phyloP scores from a whole-genome alignment of 2,888 invertebrate species.

The Leucoma salicis region DNA sequence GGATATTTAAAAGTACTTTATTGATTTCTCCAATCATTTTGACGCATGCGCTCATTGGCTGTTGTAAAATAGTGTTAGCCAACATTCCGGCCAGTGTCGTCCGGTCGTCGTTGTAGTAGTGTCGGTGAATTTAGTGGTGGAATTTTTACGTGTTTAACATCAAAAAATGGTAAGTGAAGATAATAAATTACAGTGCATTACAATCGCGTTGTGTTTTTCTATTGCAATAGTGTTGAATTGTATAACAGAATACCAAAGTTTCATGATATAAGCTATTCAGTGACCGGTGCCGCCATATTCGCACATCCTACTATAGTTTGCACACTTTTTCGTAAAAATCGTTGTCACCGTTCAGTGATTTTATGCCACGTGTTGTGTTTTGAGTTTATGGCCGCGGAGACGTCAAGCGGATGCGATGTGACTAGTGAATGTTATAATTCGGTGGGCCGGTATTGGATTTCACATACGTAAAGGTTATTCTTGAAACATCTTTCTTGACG shows the following conservation, averaged over 20 bases:
- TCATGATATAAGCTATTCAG: conserved; percentile 52
- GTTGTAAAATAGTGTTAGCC: conserved; percentile 63
- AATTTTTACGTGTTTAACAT: conserved; percentile 80
- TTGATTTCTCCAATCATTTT: conserved; percentile 59
- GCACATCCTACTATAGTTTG: conserved; percentile 74
- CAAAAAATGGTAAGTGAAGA: conserved; percentile 81
- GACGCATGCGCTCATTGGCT: conserved; percentile 80
- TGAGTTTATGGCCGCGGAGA: conserved; percentile 32
- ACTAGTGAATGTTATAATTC: conserved; percentile 34
- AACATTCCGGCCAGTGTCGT: conserved; percentile 77
- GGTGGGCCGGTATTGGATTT: conserved; percentile 74
- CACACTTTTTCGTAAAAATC: conserved; percentile 76
- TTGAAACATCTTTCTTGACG: conserved; percentile 77
- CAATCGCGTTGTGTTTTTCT: conserved; percentile 54
- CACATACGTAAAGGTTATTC: conserved; percentile 73
- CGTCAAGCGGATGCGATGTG: conserved; percentile 29
- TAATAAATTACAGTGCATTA: conserved; percentile 64
- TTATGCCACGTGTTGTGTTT: conserved; percentile 78
- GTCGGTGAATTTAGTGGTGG: conserved; percentile 78
- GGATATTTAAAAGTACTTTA: conserved; percentile 43
- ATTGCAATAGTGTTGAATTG: conserved; percentile 42
- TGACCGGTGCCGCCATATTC: conserved; percentile 81
- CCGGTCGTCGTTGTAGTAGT: conserved; percentile 79
- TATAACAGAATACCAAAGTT: conserved; percentile 48
- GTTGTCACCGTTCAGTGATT: conserved; percentile 78